Evolutionary conservation across 1,140 invertebrate genomes (phyloP).

Genomic region (Diprion similis): DNA sequence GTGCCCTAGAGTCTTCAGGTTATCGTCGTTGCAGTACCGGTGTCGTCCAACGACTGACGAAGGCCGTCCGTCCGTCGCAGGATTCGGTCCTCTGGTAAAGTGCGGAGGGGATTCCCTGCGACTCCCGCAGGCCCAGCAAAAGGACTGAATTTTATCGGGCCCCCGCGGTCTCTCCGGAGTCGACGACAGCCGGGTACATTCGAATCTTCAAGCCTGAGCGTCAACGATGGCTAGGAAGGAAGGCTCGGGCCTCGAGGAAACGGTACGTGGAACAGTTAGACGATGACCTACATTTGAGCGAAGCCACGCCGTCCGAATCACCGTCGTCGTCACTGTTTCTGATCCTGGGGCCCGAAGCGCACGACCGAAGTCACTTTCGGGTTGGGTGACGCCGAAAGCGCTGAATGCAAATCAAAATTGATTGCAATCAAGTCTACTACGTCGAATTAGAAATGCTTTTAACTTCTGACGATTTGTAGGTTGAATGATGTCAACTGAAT

Average conservation of each 20-base stretch:
- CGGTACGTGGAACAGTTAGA: slow-evolving; percentile 53
- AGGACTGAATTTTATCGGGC: slow-evolving; percentile 1
- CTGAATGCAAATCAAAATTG: no score
- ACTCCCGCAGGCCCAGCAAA: not conserved
- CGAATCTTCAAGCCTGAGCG: not conserved
- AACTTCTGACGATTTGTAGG: no score
- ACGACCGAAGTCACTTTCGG: not conserved
- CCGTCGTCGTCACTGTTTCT: not conserved
- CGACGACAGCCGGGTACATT: not conserved
- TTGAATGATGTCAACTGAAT: no score
- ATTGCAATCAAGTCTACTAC: no score
- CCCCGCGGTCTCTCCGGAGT: not conserved
- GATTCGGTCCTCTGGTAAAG: not conserved
- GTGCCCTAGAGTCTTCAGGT: not conserved
- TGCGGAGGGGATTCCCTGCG: slow-evolving; percentile 4
- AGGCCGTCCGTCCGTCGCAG: not conserved
- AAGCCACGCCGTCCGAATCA: slow-evolving; percentile 33
- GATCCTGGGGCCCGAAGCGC: not conserved
- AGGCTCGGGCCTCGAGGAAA: slow-evolving; percentile 37
- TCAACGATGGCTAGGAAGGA: slow-evolving; percentile 18
- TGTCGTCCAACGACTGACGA: not conserved
- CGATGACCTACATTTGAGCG: slow-evolving; percentile 48
- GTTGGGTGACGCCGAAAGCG: not conserved
- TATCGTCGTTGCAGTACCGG: not conserved
- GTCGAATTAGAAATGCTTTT: no score